These are phyloP conservation scores for Henicopernis longicauda DNA, from an alignment of 2,113 vertebrate species.

Conservation along the genomic window DNA sequence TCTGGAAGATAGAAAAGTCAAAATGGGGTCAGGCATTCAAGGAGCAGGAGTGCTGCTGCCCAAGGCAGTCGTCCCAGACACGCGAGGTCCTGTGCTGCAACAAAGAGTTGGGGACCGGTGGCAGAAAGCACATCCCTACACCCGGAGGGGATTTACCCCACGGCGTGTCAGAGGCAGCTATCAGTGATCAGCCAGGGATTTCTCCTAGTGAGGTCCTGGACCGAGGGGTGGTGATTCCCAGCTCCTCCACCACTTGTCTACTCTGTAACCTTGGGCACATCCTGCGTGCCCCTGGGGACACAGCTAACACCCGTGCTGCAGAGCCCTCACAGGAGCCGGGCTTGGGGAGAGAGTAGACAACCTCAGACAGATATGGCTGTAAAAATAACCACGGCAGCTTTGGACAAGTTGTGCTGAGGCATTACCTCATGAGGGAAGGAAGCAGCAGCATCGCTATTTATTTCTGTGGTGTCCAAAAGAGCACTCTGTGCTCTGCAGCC, in stretches of 20 bases:
- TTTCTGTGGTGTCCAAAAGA: neutral
- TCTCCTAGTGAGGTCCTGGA: neutral
- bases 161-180: accelerated
- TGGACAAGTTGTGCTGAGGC: neutral
- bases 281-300: accelerated
- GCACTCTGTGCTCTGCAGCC: neutral
- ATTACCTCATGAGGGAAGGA: neutral
- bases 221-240: neutral
- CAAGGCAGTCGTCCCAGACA: accelerated
- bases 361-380: neutral
- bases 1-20: neutral
- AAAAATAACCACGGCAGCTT: neutral
- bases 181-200: accelerated
- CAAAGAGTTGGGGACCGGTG: accelerated
- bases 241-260: neutral
- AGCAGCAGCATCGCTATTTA: neutral
- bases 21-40: accelerated
- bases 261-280: neutral
- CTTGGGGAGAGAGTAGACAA: neutral
- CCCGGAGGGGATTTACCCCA: neutral
- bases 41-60: neutral
- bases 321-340: accelerated
- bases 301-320: accelerated
- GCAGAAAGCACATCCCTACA: neutral
- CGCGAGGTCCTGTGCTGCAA: accelerated